Conservation (phyloP, 2,113 vertebrate species). For the Lophura nycthemera region DNA sequence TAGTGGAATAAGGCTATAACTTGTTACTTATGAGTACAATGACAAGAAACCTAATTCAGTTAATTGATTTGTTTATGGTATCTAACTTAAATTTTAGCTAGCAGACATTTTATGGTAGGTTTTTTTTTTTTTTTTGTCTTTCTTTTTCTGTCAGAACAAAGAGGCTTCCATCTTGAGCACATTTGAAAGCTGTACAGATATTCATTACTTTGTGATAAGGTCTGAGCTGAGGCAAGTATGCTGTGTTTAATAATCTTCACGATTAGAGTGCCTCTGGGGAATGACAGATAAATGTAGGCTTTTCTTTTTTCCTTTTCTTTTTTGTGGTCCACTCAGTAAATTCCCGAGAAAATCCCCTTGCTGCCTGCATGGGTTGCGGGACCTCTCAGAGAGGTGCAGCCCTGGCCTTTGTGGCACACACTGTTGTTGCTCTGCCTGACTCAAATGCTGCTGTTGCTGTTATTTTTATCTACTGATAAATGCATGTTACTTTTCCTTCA, state of each 20-base stretch:
- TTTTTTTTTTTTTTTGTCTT: background rate
- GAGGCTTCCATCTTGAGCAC: background rate
- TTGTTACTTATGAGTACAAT: background rate
- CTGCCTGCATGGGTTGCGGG: background rate
- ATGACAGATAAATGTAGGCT: background rate
- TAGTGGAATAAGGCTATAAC: background rate
- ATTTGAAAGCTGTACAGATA: background rate
- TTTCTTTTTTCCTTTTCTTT: background rate
- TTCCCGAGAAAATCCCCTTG: background rate
- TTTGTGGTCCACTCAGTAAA: background rate
- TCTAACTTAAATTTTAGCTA: background rate
- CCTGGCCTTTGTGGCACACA: background rate
- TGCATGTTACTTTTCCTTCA: background rate
- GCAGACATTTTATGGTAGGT: background rate
- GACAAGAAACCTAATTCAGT: background rate
- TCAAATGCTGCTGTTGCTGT: background rate
- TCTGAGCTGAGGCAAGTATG: background rate
- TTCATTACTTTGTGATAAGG: background rate
- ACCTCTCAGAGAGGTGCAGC: background rate
- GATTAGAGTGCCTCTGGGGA: background rate
- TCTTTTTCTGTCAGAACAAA: background rate
- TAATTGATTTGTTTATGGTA: background rate
- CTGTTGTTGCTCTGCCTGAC: background rate
- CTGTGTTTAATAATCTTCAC: background rate
- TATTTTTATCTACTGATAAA: conserved; percentile 54